Evolutionary conservation across 2,888 invertebrate genomes (phyloP), one percentile per base, ranked within the genome.

Genomic region (Drosophila differens): DNA sequence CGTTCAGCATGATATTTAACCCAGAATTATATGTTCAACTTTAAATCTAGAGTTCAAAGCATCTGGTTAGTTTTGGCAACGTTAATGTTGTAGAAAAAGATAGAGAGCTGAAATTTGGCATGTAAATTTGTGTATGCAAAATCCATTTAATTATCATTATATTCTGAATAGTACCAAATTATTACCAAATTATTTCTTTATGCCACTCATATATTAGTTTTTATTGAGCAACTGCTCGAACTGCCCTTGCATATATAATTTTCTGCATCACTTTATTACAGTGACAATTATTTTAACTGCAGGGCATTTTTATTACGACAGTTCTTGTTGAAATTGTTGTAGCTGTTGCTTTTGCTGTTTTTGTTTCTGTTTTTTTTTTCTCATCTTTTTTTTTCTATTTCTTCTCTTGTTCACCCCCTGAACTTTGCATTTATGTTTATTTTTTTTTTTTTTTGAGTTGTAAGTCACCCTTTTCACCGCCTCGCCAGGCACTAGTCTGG

Each of bases 231-330:
- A 77, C 59, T 67, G 1, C 32, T 68, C 0, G 51, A 68, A 12
- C 74, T 32, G 12, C 90, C 86, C 83, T 61, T 49, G 67, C 54
- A 73, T 74, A 61, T 76, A 81, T 89, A 89, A 89, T 90, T 87
- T 86, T 78, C 72, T 76, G 80, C 80, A 89, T 87, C 85, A 82
- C 87, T 86, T 91, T 86, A 89, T 91, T 89, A 87, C 90, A 82
- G 91, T 87, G 86, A 87, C 86, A 87, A 87, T 87, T 91, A 87
- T 87, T 87, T 87, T 74, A 87, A 91, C 91, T 89, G 91, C 91
- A 81, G 87, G 88, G 78, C 75, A 91, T 89, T 86, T 86, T 86
- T 90, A 90, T 86, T 76, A 80, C 89, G 85, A 84, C 82, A 82
- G 84, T 81, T 83, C 67, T 74, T 80, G 82, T 85, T 87, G 73